Evolutionary conservation across 2,113 vertebrate genomes (phyloP).

Genomic region (Phaethon lepturus): DNA sequence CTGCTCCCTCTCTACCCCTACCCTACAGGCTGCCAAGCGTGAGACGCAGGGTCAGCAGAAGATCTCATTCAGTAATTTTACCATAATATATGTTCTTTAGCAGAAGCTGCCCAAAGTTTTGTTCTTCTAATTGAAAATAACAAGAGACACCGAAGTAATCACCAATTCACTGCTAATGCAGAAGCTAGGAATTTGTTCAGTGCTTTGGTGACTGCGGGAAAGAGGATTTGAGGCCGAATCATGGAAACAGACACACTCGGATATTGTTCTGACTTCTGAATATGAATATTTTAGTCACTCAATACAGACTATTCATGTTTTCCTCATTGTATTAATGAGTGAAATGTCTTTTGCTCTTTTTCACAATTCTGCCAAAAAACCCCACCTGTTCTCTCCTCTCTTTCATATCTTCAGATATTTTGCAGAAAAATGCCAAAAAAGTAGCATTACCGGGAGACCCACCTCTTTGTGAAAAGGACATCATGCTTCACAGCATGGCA

Average conservation of each 20-base stretch:
- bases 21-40: background rate
- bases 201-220: background rate
- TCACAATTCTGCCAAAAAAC: accelerated
- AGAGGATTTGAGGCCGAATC: background rate
- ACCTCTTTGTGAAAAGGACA: background rate
- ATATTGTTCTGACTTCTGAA: background rate
- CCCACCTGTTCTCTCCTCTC: background rate
- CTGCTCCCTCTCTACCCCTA: background rate
- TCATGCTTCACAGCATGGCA: accelerated
- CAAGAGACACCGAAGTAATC: background rate
- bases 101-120: background rate
- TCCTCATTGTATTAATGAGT: background rate
- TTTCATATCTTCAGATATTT: background rate
- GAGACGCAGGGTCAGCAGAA: accelerated
- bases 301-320: background rate
- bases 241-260: background rate
- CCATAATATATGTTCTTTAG: background rate
- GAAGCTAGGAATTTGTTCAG: background rate
- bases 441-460: background rate
- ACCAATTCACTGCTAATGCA: background rate
- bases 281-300: background rate
- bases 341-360: background rate
- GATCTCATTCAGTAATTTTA: background rate
- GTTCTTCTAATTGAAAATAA: background rate
- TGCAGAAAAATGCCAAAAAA: background rate